These are phyloP conservation scores for Tachysurus vachellii DNA, from an alignment of 2,113 vertebrate species.

Conservation along the genomic window DNA sequence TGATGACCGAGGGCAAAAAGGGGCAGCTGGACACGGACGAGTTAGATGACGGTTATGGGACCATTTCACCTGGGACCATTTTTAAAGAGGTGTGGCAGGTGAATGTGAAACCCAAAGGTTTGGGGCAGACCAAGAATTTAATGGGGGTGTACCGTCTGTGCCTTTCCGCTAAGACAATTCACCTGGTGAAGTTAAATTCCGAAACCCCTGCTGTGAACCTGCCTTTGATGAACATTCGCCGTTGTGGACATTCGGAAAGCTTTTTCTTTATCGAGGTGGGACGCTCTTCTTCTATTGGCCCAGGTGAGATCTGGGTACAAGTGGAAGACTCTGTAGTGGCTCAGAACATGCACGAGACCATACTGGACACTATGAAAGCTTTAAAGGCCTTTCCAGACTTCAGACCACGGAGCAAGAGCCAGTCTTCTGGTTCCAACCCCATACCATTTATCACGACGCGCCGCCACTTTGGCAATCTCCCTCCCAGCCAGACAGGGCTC, in stretches of 20 bases:
- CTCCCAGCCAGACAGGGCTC: slow-evolving; percentile 81
- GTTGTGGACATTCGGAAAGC: slow-evolving; percentile 96
- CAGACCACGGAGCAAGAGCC: slow-evolving; percentile 94
- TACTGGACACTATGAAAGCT: slow-evolving; percentile 95
- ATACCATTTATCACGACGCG: slow-evolving; percentile 76
- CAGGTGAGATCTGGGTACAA: slow-evolving; percentile 98
- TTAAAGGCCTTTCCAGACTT: slow-evolving; percentile 95
- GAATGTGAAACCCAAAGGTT: slow-evolving; percentile 89
- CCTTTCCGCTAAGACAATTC: slow-evolving; percentile 88
- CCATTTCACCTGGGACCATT: slow-evolving; percentile 73
- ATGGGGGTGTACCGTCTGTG: slow-evolving; percentile 93
- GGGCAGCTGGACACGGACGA: slow-evolving; percentile 79
- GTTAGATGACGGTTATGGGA: slow-evolving; percentile 83
- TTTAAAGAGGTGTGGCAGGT: slow-evolving; percentile 98
- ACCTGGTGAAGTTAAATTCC: slow-evolving; percentile 92
- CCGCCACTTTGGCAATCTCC: slow-evolving; percentile 79
- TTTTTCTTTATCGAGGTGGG: slow-evolving; percentile 99
- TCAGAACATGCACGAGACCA: slow-evolving; percentile 97
- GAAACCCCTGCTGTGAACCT: slow-evolving; percentile 87
- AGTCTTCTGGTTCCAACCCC: slow-evolving; percentile 83
- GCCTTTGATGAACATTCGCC: slow-evolving; percentile 94
- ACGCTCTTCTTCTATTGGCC: slow-evolving; percentile 90
- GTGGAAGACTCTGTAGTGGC: slow-evolving; percentile 95
- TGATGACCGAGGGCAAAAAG: slow-evolving; percentile 85
- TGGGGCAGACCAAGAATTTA: slow-evolving; percentile 91